phyloP scores from a whole-genome alignment of 2,113 vertebrate species.

The Zonotrichia leucophrys region DNA sequence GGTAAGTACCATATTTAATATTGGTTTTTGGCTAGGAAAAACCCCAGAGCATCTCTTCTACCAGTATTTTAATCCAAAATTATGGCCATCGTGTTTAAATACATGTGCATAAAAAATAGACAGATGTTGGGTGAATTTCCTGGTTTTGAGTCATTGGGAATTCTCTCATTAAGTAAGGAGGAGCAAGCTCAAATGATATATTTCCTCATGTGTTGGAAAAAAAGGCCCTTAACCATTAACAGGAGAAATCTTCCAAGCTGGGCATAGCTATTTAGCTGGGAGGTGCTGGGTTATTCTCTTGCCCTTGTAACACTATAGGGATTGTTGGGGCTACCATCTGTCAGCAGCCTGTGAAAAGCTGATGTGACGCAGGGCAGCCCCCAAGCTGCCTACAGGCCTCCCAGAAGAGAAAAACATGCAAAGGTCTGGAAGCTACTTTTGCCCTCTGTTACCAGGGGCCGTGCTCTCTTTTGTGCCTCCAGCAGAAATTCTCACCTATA shows the following conservation, averaged over 20 bases:
- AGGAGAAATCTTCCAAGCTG: not conserved
- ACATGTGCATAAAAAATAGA: not conserved
- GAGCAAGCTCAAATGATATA: not conserved
- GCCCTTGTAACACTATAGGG: not conserved
- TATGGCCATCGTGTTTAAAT: not conserved
- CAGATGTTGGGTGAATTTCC: not conserved
- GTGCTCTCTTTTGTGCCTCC: not conserved
- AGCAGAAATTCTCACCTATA: slow-evolving; percentile 29
- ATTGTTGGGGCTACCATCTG: slow-evolving; percentile 3
- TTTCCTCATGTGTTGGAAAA: not conserved
- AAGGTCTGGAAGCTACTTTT: slow-evolving; percentile 11
- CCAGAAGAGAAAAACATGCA: not conserved
- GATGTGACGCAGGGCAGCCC: not conserved
- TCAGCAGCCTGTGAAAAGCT: slow-evolving; percentile 15
- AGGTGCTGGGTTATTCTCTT: slow-evolving; percentile 5
- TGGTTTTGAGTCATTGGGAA: not conserved
- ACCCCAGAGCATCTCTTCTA: not conserved
- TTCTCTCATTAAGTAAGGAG: not conserved
- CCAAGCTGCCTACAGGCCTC: not conserved
- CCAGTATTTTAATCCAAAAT: not conserved
- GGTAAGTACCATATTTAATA: slow-evolving; percentile 68
- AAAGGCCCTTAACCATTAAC: not conserved
- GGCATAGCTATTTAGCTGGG: not conserved
- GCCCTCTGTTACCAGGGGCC: slow-evolving; percentile 1
- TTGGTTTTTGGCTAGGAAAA: not conserved